Evolutionary conservation across 1,140 invertebrate genomes (phyloP).

Genomic region (Cataglyphis hispanica): DNA sequence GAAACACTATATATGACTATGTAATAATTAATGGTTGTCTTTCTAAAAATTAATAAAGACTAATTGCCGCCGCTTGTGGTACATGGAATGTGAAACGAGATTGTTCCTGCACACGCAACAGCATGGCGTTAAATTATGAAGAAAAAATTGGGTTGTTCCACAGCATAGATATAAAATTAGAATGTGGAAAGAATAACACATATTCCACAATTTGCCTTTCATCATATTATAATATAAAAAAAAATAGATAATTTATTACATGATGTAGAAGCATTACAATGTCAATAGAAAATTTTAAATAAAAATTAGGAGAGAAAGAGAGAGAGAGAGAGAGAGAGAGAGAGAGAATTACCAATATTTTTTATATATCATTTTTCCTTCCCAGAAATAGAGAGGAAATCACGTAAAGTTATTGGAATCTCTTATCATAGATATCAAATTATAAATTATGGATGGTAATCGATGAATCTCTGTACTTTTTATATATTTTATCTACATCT

Average conservation of each 20-base stretch:
- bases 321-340: too few species aligned
- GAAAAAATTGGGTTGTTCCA: constrained; percentile 53
- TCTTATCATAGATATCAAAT: background rate
- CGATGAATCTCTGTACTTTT: background rate
- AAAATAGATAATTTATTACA: too few species aligned
- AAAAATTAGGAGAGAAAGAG: too few species aligned
- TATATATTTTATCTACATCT: background rate
- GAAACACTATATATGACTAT: background rate
- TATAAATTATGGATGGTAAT: background rate
- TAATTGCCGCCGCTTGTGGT: constrained; percentile 4
- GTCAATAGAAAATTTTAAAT: background rate
- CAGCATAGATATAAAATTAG: constrained; percentile 30
- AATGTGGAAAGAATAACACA: constrained; percentile 34
- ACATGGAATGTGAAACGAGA: constrained; percentile 26
- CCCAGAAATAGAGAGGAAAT: background rate
- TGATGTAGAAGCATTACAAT: background rate
- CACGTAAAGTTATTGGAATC: background rate
- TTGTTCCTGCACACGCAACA: background rate
- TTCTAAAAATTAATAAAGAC: background rate
- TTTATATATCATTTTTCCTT: constrained; percentile 1
- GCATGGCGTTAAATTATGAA: constrained; percentile 29
- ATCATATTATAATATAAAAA: background rate
- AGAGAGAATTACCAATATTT: background rate
- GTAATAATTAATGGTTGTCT: background rate
- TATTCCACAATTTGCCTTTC: background rate